Evolutionary conservation across 2,888 invertebrate species (phyloP), one percentile per base, ranked within the genome.

Genomic region (Mimumesa dahlbomi): DNA sequence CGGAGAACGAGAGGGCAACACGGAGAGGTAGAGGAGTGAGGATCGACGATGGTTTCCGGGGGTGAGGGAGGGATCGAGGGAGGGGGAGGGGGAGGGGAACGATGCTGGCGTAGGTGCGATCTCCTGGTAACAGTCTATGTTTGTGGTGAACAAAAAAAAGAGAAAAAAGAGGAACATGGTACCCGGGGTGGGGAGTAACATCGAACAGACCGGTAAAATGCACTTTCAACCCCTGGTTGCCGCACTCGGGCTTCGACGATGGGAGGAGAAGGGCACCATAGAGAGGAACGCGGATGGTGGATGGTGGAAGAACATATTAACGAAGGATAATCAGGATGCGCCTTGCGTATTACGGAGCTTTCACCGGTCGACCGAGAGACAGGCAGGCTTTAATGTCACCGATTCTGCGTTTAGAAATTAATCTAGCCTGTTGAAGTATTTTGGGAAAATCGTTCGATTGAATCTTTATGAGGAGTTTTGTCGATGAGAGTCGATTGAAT

Each of bases 271-370:
- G 29, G 36, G 22, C 6, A 36, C 14, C 25, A 57, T 29, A 34
- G 42, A n/a, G 21, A 21, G 29, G 18, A 49, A 16, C 6, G 42
- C 18, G 34, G 42, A 25, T 6, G 43, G 50, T 34, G 25, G 31
- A 52, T 14, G 19, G n/a, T 22, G 29, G 7, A 38, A 25, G 38
- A 31, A 77, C 71, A 71, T 81, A 77, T 84, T 82, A 77, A 79
- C 62, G 65, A 65, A 61, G 69, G 75, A 79, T 81, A 81, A 81
- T 79, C 72, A 75, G 59, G 69, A 77, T 52, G 72, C 72, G 77
- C 67, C 64, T 75, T 62, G 68, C 75, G 79, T 81, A 76, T 84
- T 84, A 79, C 54, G 62, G 63, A 75, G 73, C 71, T 79, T 76
- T 70, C n/a, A n/a, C n/a, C n/a, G n/a, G n/a, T n/a, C n/a, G n/a